Base-by-base conservation (phyloP, 2,113 vertebrate species). In the Varanus komodoensis region DNA sequence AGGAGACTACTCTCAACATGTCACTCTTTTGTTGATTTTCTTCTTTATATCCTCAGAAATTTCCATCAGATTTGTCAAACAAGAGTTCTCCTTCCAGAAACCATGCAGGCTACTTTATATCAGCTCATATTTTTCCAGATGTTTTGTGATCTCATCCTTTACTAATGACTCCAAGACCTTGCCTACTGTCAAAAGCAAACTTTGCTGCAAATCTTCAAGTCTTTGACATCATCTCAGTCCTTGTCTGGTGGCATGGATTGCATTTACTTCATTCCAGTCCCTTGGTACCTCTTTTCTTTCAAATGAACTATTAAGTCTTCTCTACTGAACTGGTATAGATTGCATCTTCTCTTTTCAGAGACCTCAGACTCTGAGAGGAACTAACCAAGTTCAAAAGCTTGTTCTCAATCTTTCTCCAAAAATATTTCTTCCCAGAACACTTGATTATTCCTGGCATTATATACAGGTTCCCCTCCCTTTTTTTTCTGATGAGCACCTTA, bases 141-240 rank as follows among this genome's bases (percentile, higher is more conserved):
- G 95, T 94, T 95, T 91, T 90, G 93, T 96, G 96, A 96, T 95
- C 95, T 96, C 96, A 96, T 96, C 90, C 88, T 89, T 87, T 80
- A 19, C 85, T 95, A 96, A 96, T 95, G 92, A 80, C 94, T 96
- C 94, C 93, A 96, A 94, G 93, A 93, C 89, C 7, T 95, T 93
- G 74, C 61, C 85, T 95, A 92, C 93, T 93, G 94, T 95, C 93
- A 96, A 93, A 96, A 92, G 74, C 90, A 77, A 94, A 93, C 85
- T 94, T 96, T 94, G 95, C 91, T 95, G 91, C 91, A 91, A 92
- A 90, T 21, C 87, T 87, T 34, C 78, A 90, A 91, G 25, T 92
- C 90, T 67, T 38, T 91, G 71, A 92, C 91, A 95, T 95, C 94
- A 92, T 87, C 91, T 90, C 89, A 90, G 93, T 93, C 88, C 50